Percentiles rank a stretch among this genome's conserved stretches.
Conservation (phyloP, 2,888 invertebrate species). For the Helobdella robusta region DNA sequence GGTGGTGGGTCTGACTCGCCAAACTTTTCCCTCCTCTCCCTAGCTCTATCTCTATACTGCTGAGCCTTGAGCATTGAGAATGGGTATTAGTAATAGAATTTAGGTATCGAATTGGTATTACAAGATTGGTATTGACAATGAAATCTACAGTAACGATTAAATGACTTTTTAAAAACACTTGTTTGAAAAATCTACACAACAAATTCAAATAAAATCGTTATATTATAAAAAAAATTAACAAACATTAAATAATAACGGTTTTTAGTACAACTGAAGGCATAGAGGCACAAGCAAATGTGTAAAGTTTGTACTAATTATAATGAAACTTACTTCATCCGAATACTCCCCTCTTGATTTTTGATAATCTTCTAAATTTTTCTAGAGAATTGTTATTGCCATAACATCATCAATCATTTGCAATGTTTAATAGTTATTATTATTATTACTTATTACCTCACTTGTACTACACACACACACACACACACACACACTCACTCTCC, state of each 20-base stretch:
- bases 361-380: conserved; percentile 32
- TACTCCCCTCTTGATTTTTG: conserved; percentile 7
- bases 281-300: background rate
- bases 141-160: too few relatives aligned
- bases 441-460: too few relatives aligned
- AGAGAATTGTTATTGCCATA: conserved; percentile 1
- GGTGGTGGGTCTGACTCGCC: conserved; percentile 44
- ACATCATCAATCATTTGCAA: background rate
- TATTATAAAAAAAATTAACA: background rate
- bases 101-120: too few relatives aligned
- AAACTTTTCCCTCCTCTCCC: conserved; percentile 80
- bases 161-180: background rate
- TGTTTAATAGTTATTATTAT: background rate
- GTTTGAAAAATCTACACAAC: background rate
- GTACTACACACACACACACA: too few relatives aligned
- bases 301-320: background rate
- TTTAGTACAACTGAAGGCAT: background rate
- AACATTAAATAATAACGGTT: background rate
- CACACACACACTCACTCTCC: too few relatives aligned
- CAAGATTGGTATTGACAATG: too few relatives aligned
- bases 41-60: conserved; percentile 83
- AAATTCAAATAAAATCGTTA: conserved; percentile 3
- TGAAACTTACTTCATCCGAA: conserved; percentile 17
- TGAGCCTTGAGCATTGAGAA: conserved; percentile 53
- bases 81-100: background rate